phyloP scores from a whole-genome alignment of 1,140 invertebrate genomes.

The Halictus rubicundus region DNA sequence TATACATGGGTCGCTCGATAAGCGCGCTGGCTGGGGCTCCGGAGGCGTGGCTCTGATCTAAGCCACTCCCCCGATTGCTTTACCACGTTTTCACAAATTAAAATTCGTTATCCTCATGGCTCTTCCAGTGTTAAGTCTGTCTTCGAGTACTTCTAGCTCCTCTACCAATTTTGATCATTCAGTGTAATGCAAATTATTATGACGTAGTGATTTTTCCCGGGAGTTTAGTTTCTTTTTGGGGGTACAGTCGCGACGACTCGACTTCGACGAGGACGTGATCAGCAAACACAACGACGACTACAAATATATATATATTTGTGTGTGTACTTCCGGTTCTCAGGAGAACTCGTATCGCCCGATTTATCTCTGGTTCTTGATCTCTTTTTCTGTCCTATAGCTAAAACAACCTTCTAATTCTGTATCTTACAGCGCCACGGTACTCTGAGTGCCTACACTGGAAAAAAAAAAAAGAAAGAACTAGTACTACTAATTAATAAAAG shows the following conservation, averaged over 20 bases:
- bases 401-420: conserved; percentile 44
- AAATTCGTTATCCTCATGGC: too few species aligned
- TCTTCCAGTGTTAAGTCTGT: too few species aligned
- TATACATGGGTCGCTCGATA: too few species aligned
- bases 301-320: background rate
- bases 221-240: background rate
- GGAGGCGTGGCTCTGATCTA: too few species aligned
- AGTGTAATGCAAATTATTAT: too few species aligned
- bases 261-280: background rate
- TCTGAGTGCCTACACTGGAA: conserved; percentile 37
- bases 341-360: conserved; percentile 16
- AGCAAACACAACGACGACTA: background rate
- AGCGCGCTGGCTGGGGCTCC: too few species aligned
- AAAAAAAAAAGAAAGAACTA: background rate
- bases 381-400: conserved; percentile 46
- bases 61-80: too few species aligned
- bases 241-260: background rate
- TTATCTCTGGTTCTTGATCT: conserved; percentile 37
- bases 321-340: background rate
- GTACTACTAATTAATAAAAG: background rate
- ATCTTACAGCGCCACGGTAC: conserved; percentile 47
- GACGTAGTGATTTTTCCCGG: too few species aligned
- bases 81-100: too few species aligned
- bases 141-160: too few species aligned
- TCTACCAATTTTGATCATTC: too few species aligned